Evolutionary conservation across 2,113 vertebrate genomes (phyloP).

Genomic region (Datnioides undecimradiatus): DNA sequence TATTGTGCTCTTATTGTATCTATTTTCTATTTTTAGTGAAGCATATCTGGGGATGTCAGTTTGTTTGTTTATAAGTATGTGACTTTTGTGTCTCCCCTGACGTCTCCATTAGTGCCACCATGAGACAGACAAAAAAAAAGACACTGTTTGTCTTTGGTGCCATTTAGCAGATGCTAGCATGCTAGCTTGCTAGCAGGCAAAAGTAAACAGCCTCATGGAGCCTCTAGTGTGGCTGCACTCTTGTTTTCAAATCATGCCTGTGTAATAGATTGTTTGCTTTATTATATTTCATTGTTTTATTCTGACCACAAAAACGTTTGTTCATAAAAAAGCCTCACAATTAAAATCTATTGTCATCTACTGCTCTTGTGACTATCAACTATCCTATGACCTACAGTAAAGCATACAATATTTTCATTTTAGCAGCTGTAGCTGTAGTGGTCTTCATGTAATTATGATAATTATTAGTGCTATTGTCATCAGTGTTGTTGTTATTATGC

Average conservation of each 20-base stretch:
- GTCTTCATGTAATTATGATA: conserved; percentile 4
- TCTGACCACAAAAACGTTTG: neutral
- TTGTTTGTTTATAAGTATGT: too few species aligned
- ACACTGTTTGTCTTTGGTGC: neutral
- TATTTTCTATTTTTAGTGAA: neutral
- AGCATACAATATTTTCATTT: neutral
- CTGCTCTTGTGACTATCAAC: neutral
- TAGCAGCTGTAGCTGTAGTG: conserved; percentile 1
- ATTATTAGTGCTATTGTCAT: conserved; percentile 16
- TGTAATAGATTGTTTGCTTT: neutral
- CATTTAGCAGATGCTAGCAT: neutral
- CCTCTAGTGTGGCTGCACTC: too few species aligned
- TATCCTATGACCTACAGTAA: neutral
- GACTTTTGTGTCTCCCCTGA: neutral
- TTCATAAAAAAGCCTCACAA: neutral
- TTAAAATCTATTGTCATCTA: neutral
- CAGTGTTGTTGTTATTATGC: conserved; percentile 23
- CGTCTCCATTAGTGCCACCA: neutral
- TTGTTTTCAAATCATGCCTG: too few species aligned
- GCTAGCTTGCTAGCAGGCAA: neutral
- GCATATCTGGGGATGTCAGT: too few species aligned
- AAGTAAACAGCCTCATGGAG: neutral
- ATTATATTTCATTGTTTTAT: neutral
- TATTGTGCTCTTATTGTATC: neutral
- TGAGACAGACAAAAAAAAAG: too few species aligned